phyloP scores from a whole-genome alignment of 2,797 vertebrate genomes.

The Ammospiza maritima region DNA sequence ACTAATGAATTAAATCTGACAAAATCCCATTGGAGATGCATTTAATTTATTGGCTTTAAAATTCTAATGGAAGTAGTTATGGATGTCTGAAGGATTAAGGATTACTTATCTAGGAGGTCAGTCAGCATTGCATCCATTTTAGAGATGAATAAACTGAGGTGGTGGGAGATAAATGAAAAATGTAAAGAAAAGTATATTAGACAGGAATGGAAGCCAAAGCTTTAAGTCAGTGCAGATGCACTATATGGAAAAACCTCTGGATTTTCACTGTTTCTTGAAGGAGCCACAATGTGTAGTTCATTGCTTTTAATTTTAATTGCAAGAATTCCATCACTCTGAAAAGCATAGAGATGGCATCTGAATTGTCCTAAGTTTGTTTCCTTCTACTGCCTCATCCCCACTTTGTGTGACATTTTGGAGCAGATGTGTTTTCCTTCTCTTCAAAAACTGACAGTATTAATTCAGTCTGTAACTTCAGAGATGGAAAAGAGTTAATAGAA shows the following conservation, averaged over 20 bases:
- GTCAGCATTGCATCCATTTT: slow-evolving; percentile 23
- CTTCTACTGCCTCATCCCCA: background rate
- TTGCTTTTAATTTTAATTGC: background rate
- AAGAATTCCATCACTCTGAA: background rate
- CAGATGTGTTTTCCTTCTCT: background rate
- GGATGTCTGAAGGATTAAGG: slow-evolving; percentile 7
- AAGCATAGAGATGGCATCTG: background rate
- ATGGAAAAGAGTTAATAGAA: slow-evolving; percentile 70
- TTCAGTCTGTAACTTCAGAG: slow-evolving; percentile 37
- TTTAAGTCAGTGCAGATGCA: background rate
- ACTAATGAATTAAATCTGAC: slow-evolving; percentile 46
- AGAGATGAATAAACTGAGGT: slow-evolving; percentile 21
- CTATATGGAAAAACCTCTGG: background rate
- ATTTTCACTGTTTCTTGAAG: background rate
- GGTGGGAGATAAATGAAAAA: background rate
- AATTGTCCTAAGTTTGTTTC: background rate
- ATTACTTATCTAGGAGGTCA: slow-evolving; percentile 7
- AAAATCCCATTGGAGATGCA: slow-evolving; percentile 48
- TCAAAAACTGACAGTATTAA: slow-evolving; percentile 8
- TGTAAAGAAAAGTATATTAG: background rate
- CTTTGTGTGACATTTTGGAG: background rate
- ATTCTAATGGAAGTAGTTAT: slow-evolving; percentile 38
- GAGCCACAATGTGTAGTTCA: background rate
- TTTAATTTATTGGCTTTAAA: slow-evolving; percentile 59
- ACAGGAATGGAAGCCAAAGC: background rate